Base-by-base conservation (phyloP, 2,888 invertebrate genomes). In the Laothoe populi region DNA sequence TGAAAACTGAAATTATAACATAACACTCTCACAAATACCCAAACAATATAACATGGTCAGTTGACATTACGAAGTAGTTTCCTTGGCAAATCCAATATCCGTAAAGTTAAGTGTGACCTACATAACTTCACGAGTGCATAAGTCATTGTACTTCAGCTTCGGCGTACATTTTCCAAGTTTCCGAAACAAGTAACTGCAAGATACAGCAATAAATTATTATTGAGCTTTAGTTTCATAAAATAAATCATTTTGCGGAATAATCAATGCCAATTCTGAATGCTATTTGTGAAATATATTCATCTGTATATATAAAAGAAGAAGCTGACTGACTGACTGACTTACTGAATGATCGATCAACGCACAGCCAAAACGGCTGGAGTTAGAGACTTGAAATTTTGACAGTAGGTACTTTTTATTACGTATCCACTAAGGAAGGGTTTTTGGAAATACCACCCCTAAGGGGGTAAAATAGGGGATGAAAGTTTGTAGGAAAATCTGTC, bases 61-160 rank as follows among this genome's bases (percentile, higher is more conserved):
- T 35, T 19, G 16, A 19, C 19, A 83, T 84, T 84, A 24, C 24
- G 16, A 19, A 19, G 4, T 11, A 46, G 21, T 53, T 53, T 5
- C 19, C 35, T 8, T 35, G 24, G 49, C 49, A 53, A 53, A 19
- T 53, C 35, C 53, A 53, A 35, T 53, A 53, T 53, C 49, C 31
- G 16, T 35, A 19, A 11, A 53, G 35, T 35, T 53, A 53, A 53
- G 31, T 35, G 53, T 11, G 53, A 53, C 53, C 53, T 31, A 53
- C 53, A 53, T 53, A 53, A 35, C 53, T 53, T 19, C 53, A 46
- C 46, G 46, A 53, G 35, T 53, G 53, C 53, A 53, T 49, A 49
- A 49, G 49, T 53, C 35, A 53, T 53, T 35, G 16, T 53, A 19
- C 35, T 53, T 16, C 53, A 53, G 31, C 53, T 49, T 49, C 26